phyloP scores from a whole-genome alignment of 92 coral and sea anemone species.

The Epizoanthus scotinus region DNA sequence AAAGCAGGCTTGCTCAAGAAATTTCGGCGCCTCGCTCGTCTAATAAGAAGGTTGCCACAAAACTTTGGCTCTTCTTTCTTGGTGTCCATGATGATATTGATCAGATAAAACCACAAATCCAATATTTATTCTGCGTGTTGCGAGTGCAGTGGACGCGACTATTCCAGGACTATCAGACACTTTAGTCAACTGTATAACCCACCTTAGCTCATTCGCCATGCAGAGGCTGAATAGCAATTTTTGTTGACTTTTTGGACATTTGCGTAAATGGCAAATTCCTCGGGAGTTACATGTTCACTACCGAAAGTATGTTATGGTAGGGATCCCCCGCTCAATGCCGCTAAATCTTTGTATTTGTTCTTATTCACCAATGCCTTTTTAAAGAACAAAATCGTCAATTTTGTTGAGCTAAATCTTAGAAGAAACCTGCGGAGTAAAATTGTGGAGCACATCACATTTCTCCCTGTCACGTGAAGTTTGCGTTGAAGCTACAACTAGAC shows the following conservation, averaged over 20 bases:
- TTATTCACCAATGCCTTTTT: neutral
- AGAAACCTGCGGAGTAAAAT: neutral
- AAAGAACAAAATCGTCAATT: neutral
- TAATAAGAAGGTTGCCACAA: constrained; percentile 79
- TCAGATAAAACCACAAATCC: neutral
- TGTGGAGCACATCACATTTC: neutral
- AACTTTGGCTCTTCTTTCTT: constrained; percentile 59
- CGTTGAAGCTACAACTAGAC: neutral
- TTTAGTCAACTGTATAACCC: neutral
- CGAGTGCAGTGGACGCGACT: too few relatives aligned
- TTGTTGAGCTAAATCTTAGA: neutral
- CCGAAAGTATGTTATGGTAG: neutral
- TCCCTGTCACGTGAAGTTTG: constrained; percentile 29
- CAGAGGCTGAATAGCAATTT: neutral
- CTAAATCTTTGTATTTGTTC: neutral
- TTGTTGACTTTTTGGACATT: constrained; percentile 17
- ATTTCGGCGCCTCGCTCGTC: constrained; percentile 69
- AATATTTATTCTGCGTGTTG: neutral
- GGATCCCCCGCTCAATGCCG: neutral
- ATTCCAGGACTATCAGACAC: too few relatives aligned
- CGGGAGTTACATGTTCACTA: neutral
- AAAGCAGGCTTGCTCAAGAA: constrained; percentile 67
- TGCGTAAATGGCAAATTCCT: neutral
- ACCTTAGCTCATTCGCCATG: neutral
- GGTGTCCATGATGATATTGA: constrained; percentile 41